Base-by-base conservation (phyloP, 2,888 invertebrate species). In the Cremastobaeus sp. region DNA sequence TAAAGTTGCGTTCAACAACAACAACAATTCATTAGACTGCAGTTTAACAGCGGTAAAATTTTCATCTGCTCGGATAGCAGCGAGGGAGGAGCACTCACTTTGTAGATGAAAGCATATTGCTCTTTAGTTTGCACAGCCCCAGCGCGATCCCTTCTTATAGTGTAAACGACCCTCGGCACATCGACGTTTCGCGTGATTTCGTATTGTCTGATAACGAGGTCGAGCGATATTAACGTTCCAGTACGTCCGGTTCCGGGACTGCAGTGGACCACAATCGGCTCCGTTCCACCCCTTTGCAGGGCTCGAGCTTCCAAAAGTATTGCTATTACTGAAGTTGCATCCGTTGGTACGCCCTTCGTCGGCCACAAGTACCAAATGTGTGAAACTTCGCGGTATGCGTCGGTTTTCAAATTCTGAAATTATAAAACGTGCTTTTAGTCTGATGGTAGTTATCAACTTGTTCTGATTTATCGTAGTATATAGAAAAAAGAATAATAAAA, bases 291-390 rank as follows among this genome's bases (percentile, higher is more conserved):
- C 48, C 87, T 76, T 47, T 83, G 85, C 25, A 82, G 82, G 25
- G 84, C 88, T 77, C 96, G 91, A 74, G 95, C 95, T 88, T 97
- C 96, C 12, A 95, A 91, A 35, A 97, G 89, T 89, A 97, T 95
- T 54, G 96, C 95, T 45, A 97, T 94, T 43, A 97, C 90, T 0
- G 95, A 94, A 52, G 94, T 92, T 52, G 93, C 93, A 82, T 96
- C 96, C 4, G 91, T 91, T 1, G 97, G 97, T 0, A 95, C 93
- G 0, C 96, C 96, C 74, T 93, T 92, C n/a, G 92, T 91, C 0
- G 97, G 97, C 97, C 97, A 98, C 83, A 95, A 92, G 89, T 96
- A 96, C 97, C 97, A 97, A 82, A 96, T 92, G 84, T 97, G 97
- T 0, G 93, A 95, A 57, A 97, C 91, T 86, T 97, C 96, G 37